Evolutionary conservation across 2,888 invertebrate species (phyloP).

Genomic region (Agonopterix subpropinquella): DNA sequence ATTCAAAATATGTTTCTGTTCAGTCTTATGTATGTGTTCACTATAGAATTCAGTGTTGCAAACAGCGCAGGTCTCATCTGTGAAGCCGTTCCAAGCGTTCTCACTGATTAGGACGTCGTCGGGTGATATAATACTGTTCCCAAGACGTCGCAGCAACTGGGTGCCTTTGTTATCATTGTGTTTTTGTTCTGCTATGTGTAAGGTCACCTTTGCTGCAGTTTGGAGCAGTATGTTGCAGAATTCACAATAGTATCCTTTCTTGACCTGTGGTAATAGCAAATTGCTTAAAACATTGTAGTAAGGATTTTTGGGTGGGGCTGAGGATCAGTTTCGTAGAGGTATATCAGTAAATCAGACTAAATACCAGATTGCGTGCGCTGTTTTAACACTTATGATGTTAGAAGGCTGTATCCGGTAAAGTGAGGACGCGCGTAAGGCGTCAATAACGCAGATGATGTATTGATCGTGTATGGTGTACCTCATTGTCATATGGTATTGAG

Average conservation of each 20-base stretch:
- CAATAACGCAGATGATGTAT: no score
- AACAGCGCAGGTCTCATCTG: constrained; percentile 33
- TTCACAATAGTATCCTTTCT: constrained; percentile 46
- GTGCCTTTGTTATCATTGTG: constrained; percentile 30
- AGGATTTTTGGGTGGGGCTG: background rate
- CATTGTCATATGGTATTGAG: no score
- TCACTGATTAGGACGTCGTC: constrained; percentile 31
- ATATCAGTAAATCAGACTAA: no score
- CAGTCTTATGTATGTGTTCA: constrained; percentile 24
- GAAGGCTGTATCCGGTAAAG: no score
- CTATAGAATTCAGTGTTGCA: constrained; percentile 37
- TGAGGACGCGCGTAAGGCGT: no score
- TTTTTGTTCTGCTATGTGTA: constrained; percentile 32
- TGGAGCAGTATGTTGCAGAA: constrained; percentile 37
- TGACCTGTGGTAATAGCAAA: constrained; percentile 28
- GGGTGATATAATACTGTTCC: constrained; percentile 26
- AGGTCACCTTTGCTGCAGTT: constrained; percentile 31
- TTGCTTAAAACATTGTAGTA: no score
- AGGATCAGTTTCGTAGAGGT: no score
- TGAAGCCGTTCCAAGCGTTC: constrained; percentile 43
- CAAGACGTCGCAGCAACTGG: constrained; percentile 20
- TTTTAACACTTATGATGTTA: no score
- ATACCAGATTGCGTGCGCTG: no score
- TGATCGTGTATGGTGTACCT: no score
- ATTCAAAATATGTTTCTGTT: constrained; percentile 31